Percentiles rank a stretch among this genome's conserved stretches.
phyloP scores from a whole-genome alignment of 2,113 vertebrate genomes.

The Megaceryle torquata region DNA sequence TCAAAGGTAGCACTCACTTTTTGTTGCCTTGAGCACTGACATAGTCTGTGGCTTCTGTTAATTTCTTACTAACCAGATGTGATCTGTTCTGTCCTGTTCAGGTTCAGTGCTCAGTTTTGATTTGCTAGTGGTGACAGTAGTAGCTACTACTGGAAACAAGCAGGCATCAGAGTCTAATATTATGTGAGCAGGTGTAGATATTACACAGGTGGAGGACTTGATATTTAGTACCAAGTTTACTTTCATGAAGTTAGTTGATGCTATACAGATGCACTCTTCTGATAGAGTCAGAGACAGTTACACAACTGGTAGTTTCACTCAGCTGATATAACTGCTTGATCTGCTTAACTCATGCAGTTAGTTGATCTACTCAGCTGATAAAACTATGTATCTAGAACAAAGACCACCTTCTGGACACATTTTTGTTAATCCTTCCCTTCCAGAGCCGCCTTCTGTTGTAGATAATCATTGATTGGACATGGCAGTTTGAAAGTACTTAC shows the following conservation, averaged over 20 bases:
- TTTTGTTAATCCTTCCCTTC: neutral
- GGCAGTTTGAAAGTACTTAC: neutral
- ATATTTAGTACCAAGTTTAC: neutral
- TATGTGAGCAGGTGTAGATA: neutral
- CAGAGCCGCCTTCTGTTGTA: accelerated
- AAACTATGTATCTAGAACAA: neutral
- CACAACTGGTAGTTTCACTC: neutral
- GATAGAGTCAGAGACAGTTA: neutral
- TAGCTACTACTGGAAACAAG: neutral
- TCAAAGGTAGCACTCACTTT: neutral
- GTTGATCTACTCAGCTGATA: neutral
- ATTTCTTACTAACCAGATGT: neutral
- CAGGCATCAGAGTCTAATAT: neutral
- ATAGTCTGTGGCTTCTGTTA: neutral
- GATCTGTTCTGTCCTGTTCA: neutral
- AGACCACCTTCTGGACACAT: neutral
- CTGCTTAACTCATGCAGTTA: neutral
- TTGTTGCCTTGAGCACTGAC: neutral
- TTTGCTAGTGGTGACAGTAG: neutral
- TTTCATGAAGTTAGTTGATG: neutral
- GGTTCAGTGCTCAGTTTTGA: neutral
- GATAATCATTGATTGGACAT: neutral
- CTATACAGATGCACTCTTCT: neutral
- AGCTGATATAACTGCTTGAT: neutral
- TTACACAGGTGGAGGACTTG: neutral